Base-by-base conservation (phyloP, 2,797 vertebrate species). In the Channa striata region DNA sequence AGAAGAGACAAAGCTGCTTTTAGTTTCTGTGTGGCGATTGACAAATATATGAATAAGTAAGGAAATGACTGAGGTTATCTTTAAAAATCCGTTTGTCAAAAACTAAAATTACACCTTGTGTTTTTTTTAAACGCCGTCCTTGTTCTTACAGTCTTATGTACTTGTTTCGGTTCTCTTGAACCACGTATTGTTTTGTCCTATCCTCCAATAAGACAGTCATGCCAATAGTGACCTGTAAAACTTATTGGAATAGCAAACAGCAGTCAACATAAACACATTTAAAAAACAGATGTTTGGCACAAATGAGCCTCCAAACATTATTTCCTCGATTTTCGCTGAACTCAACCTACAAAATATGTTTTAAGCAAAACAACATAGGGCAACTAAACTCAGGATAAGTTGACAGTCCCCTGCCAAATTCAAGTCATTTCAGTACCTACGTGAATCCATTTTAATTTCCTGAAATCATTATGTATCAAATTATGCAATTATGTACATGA, bases 221-320 rank as follows among this genome's bases (percentile, higher is more conserved):
- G n/a, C n/a, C n/a, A n/a, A n/a, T n/a, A n/a, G n/a, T n/a, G n/a
- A n/a, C n/a, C n/a, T n/a, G n/a, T n/a, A n/a, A n/a, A n/a, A n/a
- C n/a, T n/a, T n/a, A n/a, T n/a, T n/a, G 25, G 25, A 30, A 30
- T 30, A 30, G 25, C 25, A 30, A 30, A 3, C 25, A 4, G 25
- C 14, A 57, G 50, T 8, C 16, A 51, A 20, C 25, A 25, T 0
- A 12, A 14, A 36, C 1, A 14, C 10, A 25, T 8, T 0, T 11
- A 11, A 1, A 40, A 17, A 9, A 21, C 30, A 21, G 6, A 25
- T n/a, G 33, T 73, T 23, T 59, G 53, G 21, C 62, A 58, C 52
- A 34, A 53, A 53, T 53, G 0, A 50, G 47, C 39, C 23, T 39
- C 37, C 20, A 16, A 0, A 16, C 5, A 0, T 49, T 8, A 16